Conservation (phyloP, 2,888 invertebrate genomes). For the Mythimna loreyi region DNA sequence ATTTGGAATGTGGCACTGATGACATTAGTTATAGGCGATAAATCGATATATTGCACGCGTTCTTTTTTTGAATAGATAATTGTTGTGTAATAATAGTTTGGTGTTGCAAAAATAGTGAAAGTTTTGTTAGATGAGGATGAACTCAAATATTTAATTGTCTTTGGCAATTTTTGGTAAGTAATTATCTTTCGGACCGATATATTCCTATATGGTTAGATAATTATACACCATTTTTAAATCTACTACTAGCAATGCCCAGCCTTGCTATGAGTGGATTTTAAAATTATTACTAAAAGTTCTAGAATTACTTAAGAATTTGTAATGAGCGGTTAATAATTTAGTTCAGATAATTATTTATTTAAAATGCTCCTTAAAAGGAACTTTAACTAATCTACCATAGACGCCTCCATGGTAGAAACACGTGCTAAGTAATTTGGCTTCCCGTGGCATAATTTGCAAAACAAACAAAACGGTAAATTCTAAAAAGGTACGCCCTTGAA, state of each 20-base stretch:
- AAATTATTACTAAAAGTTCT: not conserved
- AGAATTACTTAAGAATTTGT: not conserved
- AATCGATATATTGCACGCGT: constrained; percentile 40
- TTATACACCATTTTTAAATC: too few species aligned
- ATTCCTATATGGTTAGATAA: too few species aligned
- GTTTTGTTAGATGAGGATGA: constrained; percentile 13
- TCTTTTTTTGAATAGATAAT: constrained; percentile 19
- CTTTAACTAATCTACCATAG: not conserved
- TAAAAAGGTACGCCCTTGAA: constrained; percentile 51
- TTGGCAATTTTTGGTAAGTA: not conserved
- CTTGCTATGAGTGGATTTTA: not conserved
- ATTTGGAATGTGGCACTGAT: constrained; percentile 59
- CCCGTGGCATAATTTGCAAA: constrained; percentile 56
- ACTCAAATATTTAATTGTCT: not conserved
- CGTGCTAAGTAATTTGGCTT: constrained; percentile 34
- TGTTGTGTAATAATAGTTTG: constrained; percentile 46
- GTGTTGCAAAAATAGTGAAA: constrained; percentile 51
- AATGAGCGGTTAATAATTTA: not conserved
- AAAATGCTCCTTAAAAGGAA: not conserved
- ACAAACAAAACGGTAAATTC: constrained; percentile 48
- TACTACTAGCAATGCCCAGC: too few species aligned
- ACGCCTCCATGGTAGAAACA: constrained; percentile 1
- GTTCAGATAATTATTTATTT: not conserved
- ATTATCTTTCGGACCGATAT: not conserved
- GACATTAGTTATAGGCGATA: constrained; percentile 55